phyloP scores from a whole-genome alignment of 2,797 vertebrate species.

The Psittacula derbiana region DNA sequence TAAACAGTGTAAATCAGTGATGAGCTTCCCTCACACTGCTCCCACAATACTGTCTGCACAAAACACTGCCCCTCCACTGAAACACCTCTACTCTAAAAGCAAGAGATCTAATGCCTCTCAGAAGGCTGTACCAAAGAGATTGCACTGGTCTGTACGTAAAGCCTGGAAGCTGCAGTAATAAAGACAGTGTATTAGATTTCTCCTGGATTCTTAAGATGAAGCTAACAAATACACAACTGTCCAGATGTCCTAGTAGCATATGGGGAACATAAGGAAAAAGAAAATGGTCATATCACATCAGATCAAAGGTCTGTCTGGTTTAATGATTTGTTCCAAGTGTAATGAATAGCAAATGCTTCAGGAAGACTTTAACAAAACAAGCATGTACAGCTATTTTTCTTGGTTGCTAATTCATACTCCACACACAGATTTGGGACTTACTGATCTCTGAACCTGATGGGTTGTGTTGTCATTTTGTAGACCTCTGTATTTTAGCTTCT shows the following conservation, averaged over 20 bases:
- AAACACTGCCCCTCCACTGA: not conserved
- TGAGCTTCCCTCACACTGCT: not conserved
- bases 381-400: not conserved
- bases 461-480: not conserved
- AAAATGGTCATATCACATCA: not conserved
- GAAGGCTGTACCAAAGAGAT: not conserved
- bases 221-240: not conserved
- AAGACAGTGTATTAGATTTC: not conserved
- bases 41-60: too few relatives aligned
- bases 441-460: not conserved
- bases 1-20: not conserved
- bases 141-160: not conserved
- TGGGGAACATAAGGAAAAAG: not conserved
- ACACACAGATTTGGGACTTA: not conserved
- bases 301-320: not conserved
- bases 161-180: not conserved
- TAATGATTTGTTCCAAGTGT: not conserved
- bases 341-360: not conserved
- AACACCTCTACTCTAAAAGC: not conserved
- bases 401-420: not conserved
- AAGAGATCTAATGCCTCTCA: not conserved
- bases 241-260: not conserved
- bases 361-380: not conserved
- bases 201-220: not conserved
- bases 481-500: not conserved